These are phyloP conservation scores for Steinernema scapterisci DNA, from an alignment of 2,888 invertebrate genomes.

Conservation along the genomic window DNA sequence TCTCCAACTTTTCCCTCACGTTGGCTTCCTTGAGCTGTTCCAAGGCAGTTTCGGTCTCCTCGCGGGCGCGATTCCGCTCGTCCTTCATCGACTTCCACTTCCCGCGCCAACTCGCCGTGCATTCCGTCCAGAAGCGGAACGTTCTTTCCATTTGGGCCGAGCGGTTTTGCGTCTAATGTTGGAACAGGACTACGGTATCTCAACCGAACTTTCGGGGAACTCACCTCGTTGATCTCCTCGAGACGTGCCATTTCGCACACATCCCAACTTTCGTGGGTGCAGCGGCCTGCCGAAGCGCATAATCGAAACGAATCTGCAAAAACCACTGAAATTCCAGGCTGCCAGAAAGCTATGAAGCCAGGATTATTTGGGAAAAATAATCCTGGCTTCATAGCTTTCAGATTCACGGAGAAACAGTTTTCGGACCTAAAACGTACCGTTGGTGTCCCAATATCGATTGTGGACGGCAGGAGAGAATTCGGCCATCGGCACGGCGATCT, in stretches of 20 bases:
- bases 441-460: conserved; percentile 19
- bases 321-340: neutral
- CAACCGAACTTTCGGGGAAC: neutral
- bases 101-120: conserved; percentile 87
- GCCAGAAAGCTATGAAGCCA: neutral
- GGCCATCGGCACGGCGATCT: conserved; percentile 28
- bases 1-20: too few species aligned
- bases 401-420: neutral
- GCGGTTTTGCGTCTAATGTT: conserved; percentile 77
- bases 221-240: conserved; percentile 16
- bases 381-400: neutral
- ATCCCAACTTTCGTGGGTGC: conserved; percentile 19
- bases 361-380: neutral
- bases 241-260: conserved; percentile 8
- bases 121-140: conserved; percentile 98
- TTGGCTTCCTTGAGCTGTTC: conserved; percentile 76
- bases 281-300: conserved; percentile 14
- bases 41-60: conserved; percentile 83
- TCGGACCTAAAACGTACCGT: neutral
- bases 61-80: conserved; percentile 88
- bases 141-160: conserved; percentile 99
- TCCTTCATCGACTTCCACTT: conserved; percentile 72
- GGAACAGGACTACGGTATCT: neutral
- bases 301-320: conserved; percentile 15
- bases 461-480: conserved; percentile 21